Evolutionary conservation across 2,888 invertebrate genomes (phyloP), one percentile per base, ranked within the genome.

Genomic region (Ichneumoninae sp.): DNA sequence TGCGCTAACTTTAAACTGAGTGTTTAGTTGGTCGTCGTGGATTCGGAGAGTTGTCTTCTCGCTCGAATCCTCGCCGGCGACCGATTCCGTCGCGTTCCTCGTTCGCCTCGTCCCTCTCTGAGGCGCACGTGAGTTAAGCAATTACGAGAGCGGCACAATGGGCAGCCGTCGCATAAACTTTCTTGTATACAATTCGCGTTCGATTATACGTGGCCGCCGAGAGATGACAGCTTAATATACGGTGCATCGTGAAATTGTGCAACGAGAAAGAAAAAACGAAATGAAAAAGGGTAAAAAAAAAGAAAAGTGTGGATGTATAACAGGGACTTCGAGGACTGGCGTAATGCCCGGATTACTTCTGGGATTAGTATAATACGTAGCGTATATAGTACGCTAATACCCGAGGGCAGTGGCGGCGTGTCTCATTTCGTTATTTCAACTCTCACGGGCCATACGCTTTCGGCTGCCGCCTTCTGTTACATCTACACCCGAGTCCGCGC

Each of bases 271-370:
- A 63, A 63, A 30, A 63, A 33, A 30, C 16, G 33, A 63, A 33
- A 63, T 33, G 16, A 30, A 33, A 57, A 26, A 57, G 16, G 3
- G 4, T 47, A 57, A 57, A 13, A 54, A 22, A 54, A 57, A 26
- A 57, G 0, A 19, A 54, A 33, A 10, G 6, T n/a, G n/a, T 66
- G 66, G 54, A 71, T 52, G 8, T 54, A 54, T 19, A 40, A 66
- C 16, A 40, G 33, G 6, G 44, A 63, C 52, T 79, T 54, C 22
- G 3, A 36, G 63, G n/a, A 74, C 13, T 79, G 63, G 30, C 63
- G 83, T 75, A 75, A 83, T 74, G 78, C 52, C 10, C n/a, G 74
- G 52, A 83, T 83, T 65, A 74, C 69, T 79, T 79, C 63, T 44
- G 69, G 74, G 63, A 75, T 83, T 74, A 63, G 44, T 79, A 79